phyloP scores from a whole-genome alignment of 2,888 invertebrate species.

The Monopis laevigella region DNA sequence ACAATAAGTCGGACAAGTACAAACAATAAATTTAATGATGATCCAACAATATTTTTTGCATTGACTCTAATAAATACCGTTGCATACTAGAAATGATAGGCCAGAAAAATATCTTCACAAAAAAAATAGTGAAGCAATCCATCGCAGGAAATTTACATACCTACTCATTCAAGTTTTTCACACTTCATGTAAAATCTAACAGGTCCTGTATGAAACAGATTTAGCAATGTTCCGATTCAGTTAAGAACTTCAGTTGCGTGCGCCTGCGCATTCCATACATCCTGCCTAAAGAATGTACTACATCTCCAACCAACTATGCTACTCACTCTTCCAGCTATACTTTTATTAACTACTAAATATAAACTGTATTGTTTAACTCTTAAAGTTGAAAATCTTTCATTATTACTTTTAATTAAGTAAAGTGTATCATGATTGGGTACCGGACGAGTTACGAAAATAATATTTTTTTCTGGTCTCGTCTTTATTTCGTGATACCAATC shows the following conservation, averaged over 20 bases:
- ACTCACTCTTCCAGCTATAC: slow-evolving; percentile 1
- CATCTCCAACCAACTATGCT: slow-evolving; percentile 13
- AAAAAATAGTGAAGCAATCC: no score
- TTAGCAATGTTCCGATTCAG: slow-evolving; percentile 11
- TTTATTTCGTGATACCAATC: slow-evolving; percentile 13
- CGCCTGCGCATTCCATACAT: slow-evolving; percentile 13
- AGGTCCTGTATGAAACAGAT: slow-evolving; percentile 3
- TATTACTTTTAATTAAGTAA: neutral
- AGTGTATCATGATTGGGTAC: no score
- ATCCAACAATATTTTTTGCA: no score
- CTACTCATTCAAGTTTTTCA: no score
- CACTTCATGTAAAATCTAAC: no score
- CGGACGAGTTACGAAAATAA: slow-evolving; percentile 2
- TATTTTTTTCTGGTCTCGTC: slow-evolving; percentile 11
- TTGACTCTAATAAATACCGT: no score
- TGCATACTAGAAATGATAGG: no score
- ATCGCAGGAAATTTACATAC: no score
- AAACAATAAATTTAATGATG: no score
- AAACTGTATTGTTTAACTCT: neutral
- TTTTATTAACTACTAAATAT: neutral
- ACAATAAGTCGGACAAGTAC: no score
- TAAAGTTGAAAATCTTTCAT: neutral
- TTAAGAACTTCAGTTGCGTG: slow-evolving; percentile 9
- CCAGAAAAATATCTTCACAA: no score
- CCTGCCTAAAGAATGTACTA: slow-evolving; percentile 13